Conservation (phyloP, 2,797 vertebrate genomes). For the Australoheros facetus region DNA sequence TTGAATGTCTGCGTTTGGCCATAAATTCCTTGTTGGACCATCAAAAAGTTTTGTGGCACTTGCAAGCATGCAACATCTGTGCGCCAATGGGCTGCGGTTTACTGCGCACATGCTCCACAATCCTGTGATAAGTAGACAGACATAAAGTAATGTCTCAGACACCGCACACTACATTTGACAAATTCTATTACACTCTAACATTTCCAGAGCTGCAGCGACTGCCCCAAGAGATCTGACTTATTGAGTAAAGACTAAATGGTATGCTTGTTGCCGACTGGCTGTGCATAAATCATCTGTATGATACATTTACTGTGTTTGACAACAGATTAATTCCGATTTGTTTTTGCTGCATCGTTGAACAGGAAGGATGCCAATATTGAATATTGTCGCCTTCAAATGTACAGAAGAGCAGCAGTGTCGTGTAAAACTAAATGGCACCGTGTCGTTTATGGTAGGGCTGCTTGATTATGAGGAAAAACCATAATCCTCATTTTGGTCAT, state of each 20-base stretch:
- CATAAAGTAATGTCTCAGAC: conserved; percentile 6
- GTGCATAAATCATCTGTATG: conserved; percentile 9
- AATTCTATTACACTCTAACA: neutral
- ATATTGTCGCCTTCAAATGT: neutral
- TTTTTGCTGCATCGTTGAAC: neutral
- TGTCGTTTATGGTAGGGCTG: accelerated
- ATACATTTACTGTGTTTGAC: conserved; percentile 13
- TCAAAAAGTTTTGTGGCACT: neutral
- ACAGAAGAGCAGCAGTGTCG: neutral
- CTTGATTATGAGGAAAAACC: neutral
- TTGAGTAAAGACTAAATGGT: neutral
- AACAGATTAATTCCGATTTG: neutral
- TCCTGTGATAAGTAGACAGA: neutral
- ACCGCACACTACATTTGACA: neutral
- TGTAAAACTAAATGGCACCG: neutral
- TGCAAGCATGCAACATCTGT: conserved; percentile 4
- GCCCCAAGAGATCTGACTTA: neutral
- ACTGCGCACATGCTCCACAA: neutral
- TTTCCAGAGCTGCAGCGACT: neutral
- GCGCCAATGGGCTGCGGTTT: conserved; percentile 7
- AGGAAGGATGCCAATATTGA: neutral
- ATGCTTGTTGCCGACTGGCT: conserved; percentile 1
- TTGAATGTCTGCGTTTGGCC: neutral
- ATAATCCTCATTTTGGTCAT: neutral
- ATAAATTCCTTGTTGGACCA: neutral